Evolutionary conservation across 2,888 invertebrate species (phyloP), one percentile per base, ranked within the genome.

Genomic region (Hypolimnas misippus): DNA sequence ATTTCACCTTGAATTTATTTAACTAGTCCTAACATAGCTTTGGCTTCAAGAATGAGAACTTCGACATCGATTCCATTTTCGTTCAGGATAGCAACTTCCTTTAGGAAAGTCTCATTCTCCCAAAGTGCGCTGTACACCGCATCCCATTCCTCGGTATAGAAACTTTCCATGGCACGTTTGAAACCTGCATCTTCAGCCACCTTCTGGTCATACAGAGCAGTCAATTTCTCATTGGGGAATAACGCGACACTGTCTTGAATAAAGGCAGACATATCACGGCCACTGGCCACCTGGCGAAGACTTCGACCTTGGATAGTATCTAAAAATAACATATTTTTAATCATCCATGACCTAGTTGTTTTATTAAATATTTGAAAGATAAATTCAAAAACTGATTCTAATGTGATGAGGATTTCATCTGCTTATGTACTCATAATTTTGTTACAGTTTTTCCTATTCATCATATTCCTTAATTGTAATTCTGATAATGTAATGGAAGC

Each of bases 141-240:
- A 0, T 73, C 57, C 83, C 84, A 90, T 61, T 88, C 88, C 0
- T 83, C 83, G 21, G 83, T 79, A 6, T 77, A 49, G 1, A 90
- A 74, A 63, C 85, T 85, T 12, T 82, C 80, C 52, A 90, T 79
- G 8, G 89, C 83, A 0, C 66, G 71, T 46, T 66, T 80, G 74
- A 90, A 90, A 6, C 73, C 79, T 5, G 78, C 83, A 7, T 88
- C 84, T 40, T 82, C 83, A 2, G 76, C 75, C 33, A 83, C 72
- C 67, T 90, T 90, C 60, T 87, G 66, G 0, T 88, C 76, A 65
- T 73, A 89, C 8, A 90, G 82, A 0, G 81, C 86, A 0, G 75
- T 68, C 6, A 90, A 69, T 50, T 84, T 81, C 0, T 74, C 71
- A 38, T 71, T 70, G 7, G 75, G 75, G 54, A 75, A 72, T 14